Percentiles rank a stretch among this genome's conserved stretches.
Conservation (phyloP, 2,113 vertebrate species). For the Hydrochoerus hydrochaeris region DNA sequence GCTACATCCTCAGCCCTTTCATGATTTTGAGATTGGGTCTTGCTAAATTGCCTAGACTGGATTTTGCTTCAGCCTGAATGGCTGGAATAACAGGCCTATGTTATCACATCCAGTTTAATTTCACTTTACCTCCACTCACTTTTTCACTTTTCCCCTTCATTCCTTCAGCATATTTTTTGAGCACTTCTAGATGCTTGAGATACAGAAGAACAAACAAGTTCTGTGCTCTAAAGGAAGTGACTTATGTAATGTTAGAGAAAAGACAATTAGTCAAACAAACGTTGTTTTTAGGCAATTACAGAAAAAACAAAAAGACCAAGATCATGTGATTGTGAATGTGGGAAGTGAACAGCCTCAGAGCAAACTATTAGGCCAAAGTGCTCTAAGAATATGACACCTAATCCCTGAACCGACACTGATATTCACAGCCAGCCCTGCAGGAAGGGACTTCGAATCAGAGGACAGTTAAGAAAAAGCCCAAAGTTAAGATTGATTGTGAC, state of each 20-base stretch:
- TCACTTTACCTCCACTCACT: background rate
- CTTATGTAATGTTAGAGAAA: background rate
- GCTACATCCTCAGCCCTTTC: background rate
- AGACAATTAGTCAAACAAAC: background rate
- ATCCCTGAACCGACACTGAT: background rate
- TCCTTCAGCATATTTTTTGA: background rate
- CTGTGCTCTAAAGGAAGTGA: background rate
- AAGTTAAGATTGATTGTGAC: background rate
- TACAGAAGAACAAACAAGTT: constrained; percentile 15
- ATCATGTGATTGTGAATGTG: background rate
- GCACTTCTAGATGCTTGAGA: background rate
- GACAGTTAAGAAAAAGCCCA: background rate
- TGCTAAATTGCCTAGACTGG: background rate
- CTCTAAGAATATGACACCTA: background rate
- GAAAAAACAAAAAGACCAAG: background rate
- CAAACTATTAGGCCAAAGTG: background rate
- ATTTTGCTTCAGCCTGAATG: background rate
- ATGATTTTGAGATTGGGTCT: background rate
- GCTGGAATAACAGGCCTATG: background rate
- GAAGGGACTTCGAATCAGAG: background rate
- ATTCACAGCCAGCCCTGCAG: background rate
- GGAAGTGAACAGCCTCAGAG: background rate
- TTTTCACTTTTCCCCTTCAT: background rate
- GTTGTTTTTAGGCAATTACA: background rate
- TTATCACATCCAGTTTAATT: background rate